These are phyloP conservation scores for Cervus canadensis DNA, from an alignment of 2,113 vertebrate species.

Conservation along the genomic window DNA sequence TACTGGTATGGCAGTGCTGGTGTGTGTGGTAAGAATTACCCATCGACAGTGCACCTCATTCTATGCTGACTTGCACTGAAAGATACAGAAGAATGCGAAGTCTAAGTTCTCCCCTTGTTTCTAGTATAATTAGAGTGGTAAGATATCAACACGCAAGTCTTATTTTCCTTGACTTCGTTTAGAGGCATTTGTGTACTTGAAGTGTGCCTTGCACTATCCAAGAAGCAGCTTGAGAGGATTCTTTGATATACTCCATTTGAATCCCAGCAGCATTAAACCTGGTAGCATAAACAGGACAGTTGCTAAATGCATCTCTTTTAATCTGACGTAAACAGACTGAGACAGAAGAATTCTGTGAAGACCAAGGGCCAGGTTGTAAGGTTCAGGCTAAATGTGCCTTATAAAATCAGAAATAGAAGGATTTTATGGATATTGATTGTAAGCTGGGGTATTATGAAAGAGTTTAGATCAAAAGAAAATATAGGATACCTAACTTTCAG, in stretches of 20 bases:
- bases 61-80: neutral
- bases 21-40: neutral
- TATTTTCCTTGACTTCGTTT: neutral
- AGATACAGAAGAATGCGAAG: neutral
- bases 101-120: neutral
- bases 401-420: neutral
- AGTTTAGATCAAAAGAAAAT: neutral
- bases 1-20: rapidly evolving
- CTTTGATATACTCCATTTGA: neutral
- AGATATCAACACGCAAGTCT: neutral
- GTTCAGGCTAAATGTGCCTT: neutral
- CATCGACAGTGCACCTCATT: rapidly evolving
- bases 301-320: neutral
- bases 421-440: neutral
- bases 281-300: neutral
- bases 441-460: neutral
- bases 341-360: neutral
- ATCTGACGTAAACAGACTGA: neutral
- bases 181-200: neutral
- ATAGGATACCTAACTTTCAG: neutral
- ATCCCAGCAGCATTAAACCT: neutral
- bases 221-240: neutral
- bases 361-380: neutral
- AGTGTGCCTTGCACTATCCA: neutral
- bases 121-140: neutral